phyloP scores from a whole-genome alignment of 2,113 vertebrate genomes.

The Melanocharis versteri region DNA sequence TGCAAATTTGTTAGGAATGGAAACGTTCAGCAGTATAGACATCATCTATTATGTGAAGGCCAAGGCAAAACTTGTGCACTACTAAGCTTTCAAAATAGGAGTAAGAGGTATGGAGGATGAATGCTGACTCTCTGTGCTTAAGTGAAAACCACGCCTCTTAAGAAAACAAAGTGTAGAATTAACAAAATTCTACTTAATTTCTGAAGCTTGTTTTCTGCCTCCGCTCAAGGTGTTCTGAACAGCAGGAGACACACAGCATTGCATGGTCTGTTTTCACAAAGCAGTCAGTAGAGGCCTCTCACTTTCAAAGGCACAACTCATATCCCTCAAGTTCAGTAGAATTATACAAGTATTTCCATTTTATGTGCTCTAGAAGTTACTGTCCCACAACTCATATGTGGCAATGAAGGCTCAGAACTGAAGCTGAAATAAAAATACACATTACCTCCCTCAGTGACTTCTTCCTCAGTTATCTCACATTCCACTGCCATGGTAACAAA shows the following conservation, averaged over 20 bases:
- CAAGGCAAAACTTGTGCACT: background rate
- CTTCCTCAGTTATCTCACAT: background rate
- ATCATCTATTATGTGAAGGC: background rate
- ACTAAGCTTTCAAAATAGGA: background rate
- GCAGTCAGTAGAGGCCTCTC: background rate
- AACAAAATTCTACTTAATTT: background rate
- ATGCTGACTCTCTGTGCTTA: background rate
- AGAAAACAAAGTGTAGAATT: background rate
- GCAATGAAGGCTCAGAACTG: background rate
- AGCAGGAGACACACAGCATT: background rate
- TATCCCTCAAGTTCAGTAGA: background rate
- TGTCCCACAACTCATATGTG: background rate
- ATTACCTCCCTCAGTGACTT: background rate
- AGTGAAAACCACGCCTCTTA: background rate
- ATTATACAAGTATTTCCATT: background rate
- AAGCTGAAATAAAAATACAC: background rate
- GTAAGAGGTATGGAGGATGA: background rate
- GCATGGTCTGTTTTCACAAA: background rate
- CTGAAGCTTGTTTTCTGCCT: background rate
- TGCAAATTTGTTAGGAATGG: background rate
- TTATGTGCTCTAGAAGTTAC: background rate
- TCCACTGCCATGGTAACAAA: background rate
- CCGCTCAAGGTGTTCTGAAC: too few species aligned
- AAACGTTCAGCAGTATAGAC: background rate
- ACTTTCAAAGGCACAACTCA: constrained; percentile 22